Base-by-base conservation (phyloP, 2,888 invertebrate genomes). In the Campoplex nolae region DNA sequence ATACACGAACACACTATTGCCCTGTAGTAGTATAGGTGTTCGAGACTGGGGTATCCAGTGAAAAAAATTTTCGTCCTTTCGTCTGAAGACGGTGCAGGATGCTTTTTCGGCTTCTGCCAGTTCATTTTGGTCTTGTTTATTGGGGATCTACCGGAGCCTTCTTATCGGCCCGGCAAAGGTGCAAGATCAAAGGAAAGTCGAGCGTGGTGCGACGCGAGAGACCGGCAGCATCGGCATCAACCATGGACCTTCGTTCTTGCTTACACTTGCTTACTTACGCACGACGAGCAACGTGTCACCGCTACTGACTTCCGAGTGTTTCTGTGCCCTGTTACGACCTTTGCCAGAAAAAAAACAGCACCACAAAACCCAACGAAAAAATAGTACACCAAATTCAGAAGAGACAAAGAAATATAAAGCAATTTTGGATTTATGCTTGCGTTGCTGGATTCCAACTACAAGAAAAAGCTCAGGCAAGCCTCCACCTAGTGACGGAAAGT, bases 121-220 rank as follows among this genome's bases (percentile, higher is more conserved):
- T 87, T 87, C 81, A 84, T 85, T 88, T 88, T 87, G 85, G 87
- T 85, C 87, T 83, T 87, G 85, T 87, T 88, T 85, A 87, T 88
- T 83, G 83, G 83, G 87, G 71, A 80, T 82, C 75, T 87, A 84
- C 82, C 84, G 82, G 65, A 71, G 65, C 78, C 80, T 83, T 84
- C 86, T 88, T 88, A 89, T 89, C 89, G 89, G 88, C 78, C 71
- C 83, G 84, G 80, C 75, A 62, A 79, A 84, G 87, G 88, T 82
- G 89, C 85, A 82, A 88, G 81, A 88, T 89, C 89, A 89, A 89
- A 89, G 88, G 89, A 88, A 84, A 81, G 85, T 83, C 88, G 86
- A 82, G 81, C 80, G 68, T 76, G 83, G 38, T 68, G 70, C 73
- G 86, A 76, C 75, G 71, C 56, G 75, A 73, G 70, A 58, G 32